These are phyloP conservation scores for Pandemis heparana DNA, from an alignment of 2,888 invertebrate species.

Conservation along the genomic window DNA sequence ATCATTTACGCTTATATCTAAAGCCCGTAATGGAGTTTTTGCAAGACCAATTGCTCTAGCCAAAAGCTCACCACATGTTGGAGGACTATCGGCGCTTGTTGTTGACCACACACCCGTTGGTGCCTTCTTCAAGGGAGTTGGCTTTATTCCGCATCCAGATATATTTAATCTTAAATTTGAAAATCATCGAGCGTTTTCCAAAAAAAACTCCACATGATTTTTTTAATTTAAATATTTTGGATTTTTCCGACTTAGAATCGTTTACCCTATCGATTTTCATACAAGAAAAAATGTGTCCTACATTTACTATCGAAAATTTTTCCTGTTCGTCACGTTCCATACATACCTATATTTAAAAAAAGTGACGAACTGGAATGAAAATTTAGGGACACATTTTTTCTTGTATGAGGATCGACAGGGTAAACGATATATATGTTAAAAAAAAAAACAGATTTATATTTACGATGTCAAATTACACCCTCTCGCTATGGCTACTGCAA, in stretches of 20 bases:
- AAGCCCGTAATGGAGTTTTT: conserved; percentile 76
- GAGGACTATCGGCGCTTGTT: conserved; percentile 76
- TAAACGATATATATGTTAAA: not conserved
- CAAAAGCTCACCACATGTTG: conserved; percentile 79
- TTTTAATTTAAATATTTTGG: no score
- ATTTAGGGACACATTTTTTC: no score
- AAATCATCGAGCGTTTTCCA: not conserved
- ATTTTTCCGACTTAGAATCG: no score
- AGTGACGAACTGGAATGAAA: no score
- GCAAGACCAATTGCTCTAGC: conserved; percentile 81
- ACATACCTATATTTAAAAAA: no score
- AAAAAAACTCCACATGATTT: no score
- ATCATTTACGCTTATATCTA: conserved; percentile 81
- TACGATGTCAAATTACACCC: conserved; percentile 80
- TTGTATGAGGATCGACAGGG: no score
- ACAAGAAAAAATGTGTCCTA: no score
- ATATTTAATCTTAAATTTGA: conserved; percentile 71
- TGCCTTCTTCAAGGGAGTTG: conserved; percentile 69
- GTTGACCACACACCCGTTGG: conserved; percentile 82
- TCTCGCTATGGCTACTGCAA: conserved; percentile 78
- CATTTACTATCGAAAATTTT: no score
- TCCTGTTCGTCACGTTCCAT: no score
- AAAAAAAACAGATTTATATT: conserved; percentile 36
- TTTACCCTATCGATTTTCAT: no score
- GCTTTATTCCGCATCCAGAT: conserved; percentile 79